Base-by-base conservation (phyloP, 1,140 invertebrate genomes). In the Scaptomyza graminum region DNA sequence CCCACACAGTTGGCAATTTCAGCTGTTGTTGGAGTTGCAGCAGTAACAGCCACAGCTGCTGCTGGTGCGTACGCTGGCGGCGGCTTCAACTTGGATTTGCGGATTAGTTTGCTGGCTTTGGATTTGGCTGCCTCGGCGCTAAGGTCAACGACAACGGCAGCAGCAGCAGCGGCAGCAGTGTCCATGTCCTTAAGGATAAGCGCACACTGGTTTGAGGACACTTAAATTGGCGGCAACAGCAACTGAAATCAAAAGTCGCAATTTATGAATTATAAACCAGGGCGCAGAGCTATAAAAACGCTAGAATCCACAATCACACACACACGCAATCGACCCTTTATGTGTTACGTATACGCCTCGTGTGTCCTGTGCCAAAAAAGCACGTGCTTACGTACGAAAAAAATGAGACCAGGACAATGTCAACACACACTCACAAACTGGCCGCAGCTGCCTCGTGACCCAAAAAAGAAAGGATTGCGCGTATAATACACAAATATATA, bases 341-440 rank as follows among this genome's bases (percentile, higher is more conserved):
- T 68, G 63, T 62, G 83, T 85, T 85, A 85, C 82, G 82, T 85
- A 85, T 80, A 64, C 76, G 46, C 52, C 28, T 31, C 50, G 51
- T 50, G 47, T 65, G 64, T 56, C 54, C 71, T 69, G 66, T 74
- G 66, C 67, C 70, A 84, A 83, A 87, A 88, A 83, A 88, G 74
- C 83, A 88, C 83, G 83, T 88, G 82, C 80, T 83, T 55, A 68
- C 74, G 65, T 70, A 67, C 51, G 22, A 22, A 65, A 76, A 76
- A 71, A 87, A 79, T 63, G 83, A 88, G 75, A 76, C 67, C 83
- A 88, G 83, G 79, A 88, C 83, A 88, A 88, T 88, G 83, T 88
- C 83, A 88, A 89, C 84, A 88, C 69, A 67, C 68, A 85, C 59
- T 49, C 65, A 83, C 76, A 88, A 66, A 69, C 73, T 22, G 74